Evolutionary conservation across 1,140 invertebrate genomes (phyloP).

Genomic region (Tetragnatha versicolor): DNA sequence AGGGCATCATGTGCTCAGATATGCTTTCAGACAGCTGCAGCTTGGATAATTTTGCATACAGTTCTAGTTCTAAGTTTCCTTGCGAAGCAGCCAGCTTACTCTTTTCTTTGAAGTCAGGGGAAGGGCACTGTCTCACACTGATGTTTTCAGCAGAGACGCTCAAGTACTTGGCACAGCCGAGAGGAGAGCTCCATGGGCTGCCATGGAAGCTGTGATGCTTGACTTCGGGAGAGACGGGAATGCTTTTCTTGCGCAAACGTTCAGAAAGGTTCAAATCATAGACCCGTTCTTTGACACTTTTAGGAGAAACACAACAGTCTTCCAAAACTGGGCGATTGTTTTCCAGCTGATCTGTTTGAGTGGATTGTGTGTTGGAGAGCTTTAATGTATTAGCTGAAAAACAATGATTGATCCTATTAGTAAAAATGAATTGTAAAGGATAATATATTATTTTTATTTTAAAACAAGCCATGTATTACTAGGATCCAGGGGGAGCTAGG

Average conservation of each 20-base stretch:
- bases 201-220: conserved; percentile 65
- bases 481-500: no score
- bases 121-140: conserved; percentile 60
- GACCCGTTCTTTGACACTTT: conserved; percentile 64
- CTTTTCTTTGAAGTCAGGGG: conserved; percentile 19
- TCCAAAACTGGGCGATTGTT: not conserved
- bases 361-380: conserved; percentile 2
- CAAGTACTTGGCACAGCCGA: conserved; percentile 68
- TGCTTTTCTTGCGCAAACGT: conserved; percentile 68
- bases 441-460: no score
- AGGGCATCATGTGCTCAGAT: conserved; percentile 13
- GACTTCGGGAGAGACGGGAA: conserved; percentile 52
- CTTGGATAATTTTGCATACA: conserved; percentile 34
- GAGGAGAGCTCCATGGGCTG: conserved; percentile 69
- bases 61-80: conserved; percentile 2
- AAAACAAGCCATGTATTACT: no score
- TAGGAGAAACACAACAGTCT: conserved; percentile 19
- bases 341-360: conserved; percentile 23
- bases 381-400: conserved; percentile 7
- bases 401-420: not conserved
- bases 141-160: conserved; percentile 68
- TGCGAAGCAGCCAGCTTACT: conserved; percentile 3
- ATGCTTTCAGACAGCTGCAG: conserved; percentile 4
- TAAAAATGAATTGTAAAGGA: no score
- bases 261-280: conserved; percentile 67